These are phyloP conservation scores for Cheilosia variabilis DNA, from an alignment of 2,888 invertebrate genomes.

Conservation along the genomic window DNA sequence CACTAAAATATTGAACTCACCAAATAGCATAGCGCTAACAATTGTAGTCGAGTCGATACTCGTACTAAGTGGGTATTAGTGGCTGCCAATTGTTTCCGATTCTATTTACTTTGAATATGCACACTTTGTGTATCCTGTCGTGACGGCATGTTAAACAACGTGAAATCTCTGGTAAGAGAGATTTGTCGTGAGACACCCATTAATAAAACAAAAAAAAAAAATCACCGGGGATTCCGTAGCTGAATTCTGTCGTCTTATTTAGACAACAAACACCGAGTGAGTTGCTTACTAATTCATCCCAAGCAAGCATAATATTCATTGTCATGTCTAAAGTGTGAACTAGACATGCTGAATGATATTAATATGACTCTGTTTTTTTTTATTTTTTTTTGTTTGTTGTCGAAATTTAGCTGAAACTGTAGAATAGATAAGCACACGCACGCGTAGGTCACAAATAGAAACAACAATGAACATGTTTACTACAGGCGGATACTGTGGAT, in stretches of 20 bases:
- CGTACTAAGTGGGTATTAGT: constrained; percentile 1
- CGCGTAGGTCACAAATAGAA: constrained; percentile 8
- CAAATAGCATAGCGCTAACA: constrained; percentile 4
- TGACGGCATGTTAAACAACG: constrained; percentile 28
- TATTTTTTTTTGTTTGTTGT: neutral
- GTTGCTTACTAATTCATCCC: neutral
- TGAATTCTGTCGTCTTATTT: constrained; percentile 17
- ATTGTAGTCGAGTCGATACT: constrained; percentile 11
- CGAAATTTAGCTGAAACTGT: neutral
- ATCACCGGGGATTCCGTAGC: constrained; percentile 22
- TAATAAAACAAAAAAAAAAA: neutral
- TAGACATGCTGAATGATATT: neutral
- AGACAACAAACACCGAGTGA: neutral
- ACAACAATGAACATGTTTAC: neutral
- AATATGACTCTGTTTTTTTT: neutral
- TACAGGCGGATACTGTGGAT: constrained; percentile 2
- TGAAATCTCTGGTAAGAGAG: constrained; percentile 9
- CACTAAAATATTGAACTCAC: constrained; percentile 27
- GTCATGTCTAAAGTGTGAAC: neutral
- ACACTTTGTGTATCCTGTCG: constrained; percentile 9
- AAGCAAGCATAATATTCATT: constrained; percentile 1
- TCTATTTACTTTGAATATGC: constrained; percentile 13
- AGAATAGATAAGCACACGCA: constrained; percentile 5
- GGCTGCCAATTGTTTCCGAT: constrained; percentile 17
- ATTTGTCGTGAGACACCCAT: constrained; percentile 4